Conservation (phyloP, 2,888 invertebrate genomes). For the Scotopteryx bipunctaria region DNA sequence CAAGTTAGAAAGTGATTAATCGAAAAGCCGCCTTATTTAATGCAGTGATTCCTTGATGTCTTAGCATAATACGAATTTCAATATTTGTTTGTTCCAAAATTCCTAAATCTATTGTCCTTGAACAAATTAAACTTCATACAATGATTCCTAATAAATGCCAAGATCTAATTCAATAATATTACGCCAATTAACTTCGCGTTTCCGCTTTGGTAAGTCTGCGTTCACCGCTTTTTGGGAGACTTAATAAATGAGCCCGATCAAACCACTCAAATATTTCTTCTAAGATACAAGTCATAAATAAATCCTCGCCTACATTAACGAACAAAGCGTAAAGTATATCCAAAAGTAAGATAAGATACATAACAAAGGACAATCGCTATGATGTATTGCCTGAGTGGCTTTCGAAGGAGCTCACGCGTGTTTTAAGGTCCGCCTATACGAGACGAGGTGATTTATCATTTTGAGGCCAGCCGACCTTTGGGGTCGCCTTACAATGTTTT, state of each 20-base stretch:
- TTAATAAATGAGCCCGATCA: not conserved
- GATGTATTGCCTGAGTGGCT: conserved; percentile 42
- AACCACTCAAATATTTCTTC: conserved; percentile 7
- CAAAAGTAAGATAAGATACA: conserved; percentile 17
- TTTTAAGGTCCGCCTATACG: conserved; percentile 44
- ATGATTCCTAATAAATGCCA: no score
- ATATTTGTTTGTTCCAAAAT: no score
- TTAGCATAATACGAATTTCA: no score
- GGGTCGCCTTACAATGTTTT: conserved; percentile 3
- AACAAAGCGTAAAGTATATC: conserved; percentile 24
- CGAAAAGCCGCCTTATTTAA: no score
- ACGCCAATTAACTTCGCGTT: no score
- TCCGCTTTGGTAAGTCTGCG: no score
- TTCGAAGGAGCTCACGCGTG: conserved; percentile 47
- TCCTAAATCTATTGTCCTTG: no score
- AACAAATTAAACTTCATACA: no score
- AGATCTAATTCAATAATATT: no score
- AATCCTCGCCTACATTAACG: conserved; percentile 20
- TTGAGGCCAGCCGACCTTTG: conserved; percentile 27
- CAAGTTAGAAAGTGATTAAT: no score
- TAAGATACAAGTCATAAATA: conserved; percentile 12
- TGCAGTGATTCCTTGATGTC: no score
- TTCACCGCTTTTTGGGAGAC: not conserved
- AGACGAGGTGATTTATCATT: conserved; percentile 32
- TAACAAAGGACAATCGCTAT: conserved; percentile 29